Evolutionary conservation across 2,888 invertebrate species (phyloP), one percentile per base, ranked within the genome.

Genomic region (Mycalesis mineus): DNA sequence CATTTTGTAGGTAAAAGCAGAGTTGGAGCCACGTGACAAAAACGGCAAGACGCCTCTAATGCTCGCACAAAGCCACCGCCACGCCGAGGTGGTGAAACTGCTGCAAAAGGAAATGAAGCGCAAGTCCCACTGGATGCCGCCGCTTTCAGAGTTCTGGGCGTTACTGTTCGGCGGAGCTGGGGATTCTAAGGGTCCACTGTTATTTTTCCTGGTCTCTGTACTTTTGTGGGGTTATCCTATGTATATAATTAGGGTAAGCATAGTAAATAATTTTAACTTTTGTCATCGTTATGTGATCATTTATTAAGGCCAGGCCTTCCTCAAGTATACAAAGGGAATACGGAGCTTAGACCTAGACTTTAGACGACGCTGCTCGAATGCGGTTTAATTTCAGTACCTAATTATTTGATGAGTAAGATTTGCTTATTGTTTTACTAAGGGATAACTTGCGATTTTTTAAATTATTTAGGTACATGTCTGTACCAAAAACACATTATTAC

Each of bases 191-290:
- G 95, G 95, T 13, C 97, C 97, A 0, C 80, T 97, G 15, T 82
- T 97, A 29, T 92, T 97, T 73, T 97, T 97, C 75, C 90, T 97
- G 71, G 92, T 95, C 59, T 96, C 96, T 0, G 95, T 97, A 8
- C 84, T 97, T 5, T 84, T 96, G 22, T 97, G 97, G 97, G 97
- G 95, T 7, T 97, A 97, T 80, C 97, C 97, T 0, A 96, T 97
- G 96, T 98, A 97, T 75, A 91, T 97, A 70, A 93, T 97, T 62
- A 92, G 95, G 85, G 95, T 95, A 82, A 88, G 89, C 62, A 47
- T 22, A n/a, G n/a, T n/a, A n/a, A n/a, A n/a, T n/a, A n/a, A n/a
- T n/a, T n/a, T n/a, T n/a, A n/a, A n/a, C n/a, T n/a, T n/a, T n/a
- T n/a, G n/a, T n/a, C n/a, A n/a, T n/a, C n/a, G n/a, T n/a, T n/a